Percentiles rank a stretch among this genome's conserved stretches.
These are phyloP conservation scores for Horisme vitalbata DNA, from an alignment of 2,888 invertebrate species.

Conservation along the genomic window DNA sequence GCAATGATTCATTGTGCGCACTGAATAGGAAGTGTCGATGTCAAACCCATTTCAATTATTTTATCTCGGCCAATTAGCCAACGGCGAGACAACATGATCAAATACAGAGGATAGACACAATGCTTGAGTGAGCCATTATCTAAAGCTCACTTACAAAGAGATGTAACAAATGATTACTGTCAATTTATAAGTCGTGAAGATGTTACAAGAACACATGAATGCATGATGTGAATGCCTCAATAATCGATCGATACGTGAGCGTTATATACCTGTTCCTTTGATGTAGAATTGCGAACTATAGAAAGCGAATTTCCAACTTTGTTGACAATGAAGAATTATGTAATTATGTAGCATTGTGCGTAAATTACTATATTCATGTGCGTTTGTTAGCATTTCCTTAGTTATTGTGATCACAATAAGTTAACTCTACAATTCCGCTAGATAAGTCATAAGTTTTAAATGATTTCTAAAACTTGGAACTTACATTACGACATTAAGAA, in stretches of 20 bases:
- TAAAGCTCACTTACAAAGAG: constrained; percentile 41
- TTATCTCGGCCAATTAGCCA: constrained; percentile 14
- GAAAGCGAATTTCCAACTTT: constrained; percentile 62
- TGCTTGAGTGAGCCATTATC: constrained; percentile 31
- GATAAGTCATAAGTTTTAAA: too few species aligned
- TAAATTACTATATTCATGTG: constrained; percentile 45
- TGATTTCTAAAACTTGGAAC: too few species aligned
- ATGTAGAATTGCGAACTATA: constrained; percentile 49
- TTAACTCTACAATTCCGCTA: neutral
- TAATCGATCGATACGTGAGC: constrained; percentile 46
- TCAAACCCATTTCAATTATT: constrained; percentile 15
- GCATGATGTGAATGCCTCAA: constrained; percentile 48
- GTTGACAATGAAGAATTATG: constrained; percentile 64
- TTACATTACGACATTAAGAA: too few species aligned
- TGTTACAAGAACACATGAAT: constrained; percentile 31
- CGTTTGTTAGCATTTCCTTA: constrained; percentile 33
- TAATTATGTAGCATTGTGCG: constrained; percentile 61
- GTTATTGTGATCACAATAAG: constrained; percentile 12
- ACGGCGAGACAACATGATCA: constrained; percentile 28
- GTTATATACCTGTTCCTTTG: constrained; percentile 48
- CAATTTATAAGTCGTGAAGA: constrained; percentile 51
- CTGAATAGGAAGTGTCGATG: neutral
- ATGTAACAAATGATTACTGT: constrained; percentile 59
- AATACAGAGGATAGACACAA: constrained; percentile 27
- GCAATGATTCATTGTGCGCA: neutral